Conservation (phyloP, 2,113 vertebrate species). For the Podarcis cretensis region DNA sequence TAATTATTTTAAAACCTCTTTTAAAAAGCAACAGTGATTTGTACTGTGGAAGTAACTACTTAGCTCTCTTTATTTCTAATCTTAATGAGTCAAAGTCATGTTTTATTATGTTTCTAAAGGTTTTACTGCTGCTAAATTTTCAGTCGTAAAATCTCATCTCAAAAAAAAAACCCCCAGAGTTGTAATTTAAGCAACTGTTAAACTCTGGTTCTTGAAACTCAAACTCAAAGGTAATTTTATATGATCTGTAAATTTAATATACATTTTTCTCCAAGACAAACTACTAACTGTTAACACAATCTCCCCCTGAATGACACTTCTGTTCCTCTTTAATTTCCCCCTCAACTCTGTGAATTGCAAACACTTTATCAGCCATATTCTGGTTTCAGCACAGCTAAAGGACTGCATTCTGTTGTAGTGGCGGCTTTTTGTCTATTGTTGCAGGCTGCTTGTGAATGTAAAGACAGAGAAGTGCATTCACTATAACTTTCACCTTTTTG, state of each 20-base stretch:
- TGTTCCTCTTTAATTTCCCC: constrained; percentile 44
- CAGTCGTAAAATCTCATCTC: neutral
- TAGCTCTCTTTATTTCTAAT: constrained; percentile 1
- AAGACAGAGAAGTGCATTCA: constrained; percentile 22
- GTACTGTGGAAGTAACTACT: neutral
- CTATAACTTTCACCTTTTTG: neutral
- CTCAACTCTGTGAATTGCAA: constrained; percentile 61
- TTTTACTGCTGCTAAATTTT: constrained; percentile 25
- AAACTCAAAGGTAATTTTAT: constrained; percentile 39
- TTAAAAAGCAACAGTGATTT: neutral
- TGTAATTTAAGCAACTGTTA: constrained; percentile 39
- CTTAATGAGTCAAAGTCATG: neutral
- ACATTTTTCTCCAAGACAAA: constrained; percentile 31
- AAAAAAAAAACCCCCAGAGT: neutral
- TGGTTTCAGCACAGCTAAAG: constrained; percentile 58
- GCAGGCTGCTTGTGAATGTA: neutral
- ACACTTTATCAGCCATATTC: constrained; percentile 47
- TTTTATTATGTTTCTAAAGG: constrained; percentile 14
- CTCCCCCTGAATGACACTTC: constrained; percentile 38
- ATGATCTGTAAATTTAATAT: constrained; percentile 24
- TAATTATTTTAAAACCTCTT: neutral
- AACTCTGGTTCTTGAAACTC: constrained; percentile 20
- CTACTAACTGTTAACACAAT: constrained; percentile 17
- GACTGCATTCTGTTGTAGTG: constrained; percentile 41
- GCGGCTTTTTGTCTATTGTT: neutral